These are phyloP conservation scores for Pogonophryne albipinna DNA, from an alignment of 2,797 vertebrate species.

Conservation along the genomic window DNA sequence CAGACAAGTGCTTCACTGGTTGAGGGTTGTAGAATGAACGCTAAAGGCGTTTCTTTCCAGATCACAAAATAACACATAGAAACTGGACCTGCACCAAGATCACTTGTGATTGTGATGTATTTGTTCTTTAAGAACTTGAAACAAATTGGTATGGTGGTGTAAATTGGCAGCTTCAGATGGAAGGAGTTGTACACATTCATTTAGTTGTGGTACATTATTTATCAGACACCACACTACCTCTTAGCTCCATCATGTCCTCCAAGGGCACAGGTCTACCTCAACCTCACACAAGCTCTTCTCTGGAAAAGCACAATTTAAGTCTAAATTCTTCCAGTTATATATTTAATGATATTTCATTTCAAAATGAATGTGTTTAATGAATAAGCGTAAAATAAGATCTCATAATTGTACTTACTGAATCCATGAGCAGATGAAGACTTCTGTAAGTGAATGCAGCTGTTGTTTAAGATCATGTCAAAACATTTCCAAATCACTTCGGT, in stretches of 20 bases:
- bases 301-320: slow-evolving; percentile 64
- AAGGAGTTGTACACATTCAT: slow-evolving; percentile 54
- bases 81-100: slow-evolving; percentile 6
- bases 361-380: slow-evolving; percentile 20
- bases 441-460: slow-evolving; percentile 24
- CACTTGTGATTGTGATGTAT: slow-evolving; percentile 47
- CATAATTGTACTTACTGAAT: slow-evolving; percentile 39
- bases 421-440: slow-evolving; percentile 56
- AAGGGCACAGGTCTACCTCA: slow-evolving; percentile 19
- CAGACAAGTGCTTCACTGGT: slow-evolving; percentile 67
- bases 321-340: slow-evolving; percentile 36
- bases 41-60: slow-evolving; percentile 9
- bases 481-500: slow-evolving; percentile 10
- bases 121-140: slow-evolving; percentile 42
- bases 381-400: slow-evolving; percentile 18
- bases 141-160: slow-evolving; percentile 36
- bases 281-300: slow-evolving; percentile 59
- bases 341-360: slow-evolving; percentile 23
- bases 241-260: slow-evolving; percentile 33
- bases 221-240: slow-evolving; percentile 34
- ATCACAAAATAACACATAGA: slow-evolving; percentile 22
- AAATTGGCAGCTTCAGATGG: slow-evolving; percentile 53
- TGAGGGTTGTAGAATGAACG: slow-evolving; percentile 35
- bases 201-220: slow-evolving; percentile 59
- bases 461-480: background rate